Conservation (phyloP, 2,888 invertebrate genomes). For the Sinhomidia bicolor region DNA sequence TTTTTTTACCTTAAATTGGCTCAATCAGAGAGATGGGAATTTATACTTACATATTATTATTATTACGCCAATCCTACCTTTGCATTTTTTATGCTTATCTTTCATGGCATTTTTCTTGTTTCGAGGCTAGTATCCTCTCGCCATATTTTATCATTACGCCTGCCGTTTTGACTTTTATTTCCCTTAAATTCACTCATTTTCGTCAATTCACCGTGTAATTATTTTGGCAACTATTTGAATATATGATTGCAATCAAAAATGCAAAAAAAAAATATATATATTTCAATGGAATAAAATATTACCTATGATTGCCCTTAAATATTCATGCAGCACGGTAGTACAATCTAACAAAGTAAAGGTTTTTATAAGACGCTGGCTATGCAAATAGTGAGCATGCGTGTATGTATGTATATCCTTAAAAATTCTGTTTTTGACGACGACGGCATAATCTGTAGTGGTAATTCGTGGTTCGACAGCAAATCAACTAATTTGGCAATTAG, state of each 20-base stretch:
- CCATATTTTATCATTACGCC: slow-evolving; percentile 55
- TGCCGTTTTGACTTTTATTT: slow-evolving; percentile 59
- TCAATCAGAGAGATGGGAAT: slow-evolving; percentile 40
- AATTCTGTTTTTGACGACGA: not conserved
- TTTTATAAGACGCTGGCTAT: no score
- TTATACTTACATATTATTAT: no score
- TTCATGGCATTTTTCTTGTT: no score
- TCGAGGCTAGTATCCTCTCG: no score
- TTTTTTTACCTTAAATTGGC: slow-evolving; percentile 47
- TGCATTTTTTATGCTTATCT: not conserved
- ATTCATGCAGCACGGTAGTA: no score
- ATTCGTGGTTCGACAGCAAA: slow-evolving; percentile 24
- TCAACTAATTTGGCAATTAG: slow-evolving; percentile 61
- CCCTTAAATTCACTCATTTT: slow-evolving; percentile 53
- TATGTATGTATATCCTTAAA: no score
- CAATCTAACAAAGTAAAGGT: no score
- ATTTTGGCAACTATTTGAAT: slow-evolving; percentile 67
- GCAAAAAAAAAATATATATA: slow-evolving; percentile 42
- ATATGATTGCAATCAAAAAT: slow-evolving; percentile 68
- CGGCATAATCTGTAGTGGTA: not conserved
- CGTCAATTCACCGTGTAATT: slow-evolving; percentile 45
- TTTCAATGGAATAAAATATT: no score
- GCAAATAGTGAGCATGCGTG: no score
- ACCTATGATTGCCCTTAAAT: no score
- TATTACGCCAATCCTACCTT: not conserved